A percentile compares a stretch with the other conserved stretches of the same genome.
Conservation (phyloP, 2,888 invertebrate genomes). For the Parnassius smintheus region DNA sequence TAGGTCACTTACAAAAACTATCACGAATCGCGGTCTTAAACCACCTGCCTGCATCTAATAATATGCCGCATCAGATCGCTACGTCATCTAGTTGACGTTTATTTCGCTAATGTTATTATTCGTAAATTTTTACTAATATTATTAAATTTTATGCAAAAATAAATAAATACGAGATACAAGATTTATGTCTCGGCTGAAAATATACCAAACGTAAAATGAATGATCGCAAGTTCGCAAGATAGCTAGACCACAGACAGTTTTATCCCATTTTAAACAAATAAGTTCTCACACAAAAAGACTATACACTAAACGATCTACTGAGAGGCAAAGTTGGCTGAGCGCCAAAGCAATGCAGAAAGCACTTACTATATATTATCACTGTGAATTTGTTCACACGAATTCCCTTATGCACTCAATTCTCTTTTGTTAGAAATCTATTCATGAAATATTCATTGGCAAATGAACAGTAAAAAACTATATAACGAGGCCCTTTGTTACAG, state of each 20-base stretch:
- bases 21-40: too few relatives aligned
- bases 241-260: slow-evolving; percentile 15
- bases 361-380: slow-evolving; percentile 35
- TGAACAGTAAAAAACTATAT: neutral
- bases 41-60: too few relatives aligned
- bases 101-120: too few relatives aligned
- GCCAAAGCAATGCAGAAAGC: slow-evolving; percentile 55
- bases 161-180: too few relatives aligned
- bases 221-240: neutral
- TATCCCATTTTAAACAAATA: slow-evolving; percentile 18
- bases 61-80: too few relatives aligned
- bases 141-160: too few relatives aligned
- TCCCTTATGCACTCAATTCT: slow-evolving; percentile 19
- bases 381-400: slow-evolving; percentile 26
- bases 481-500: too few relatives aligned
- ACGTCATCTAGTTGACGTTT: too few relatives aligned
- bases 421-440: slow-evolving; percentile 17
- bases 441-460: slow-evolving; percentile 5
- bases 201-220: slow-evolving; percentile 24
- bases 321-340: slow-evolving; percentile 57
- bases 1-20: too few relatives aligned
- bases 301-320: slow-evolving; percentile 53
- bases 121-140: too few relatives aligned
- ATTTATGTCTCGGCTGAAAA: too few relatives aligned
- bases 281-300: slow-evolving; percentile 18